Evolutionary conservation across 2,888 invertebrate species (phyloP).

Genomic region (Tetramorium bicarinatum): DNA sequence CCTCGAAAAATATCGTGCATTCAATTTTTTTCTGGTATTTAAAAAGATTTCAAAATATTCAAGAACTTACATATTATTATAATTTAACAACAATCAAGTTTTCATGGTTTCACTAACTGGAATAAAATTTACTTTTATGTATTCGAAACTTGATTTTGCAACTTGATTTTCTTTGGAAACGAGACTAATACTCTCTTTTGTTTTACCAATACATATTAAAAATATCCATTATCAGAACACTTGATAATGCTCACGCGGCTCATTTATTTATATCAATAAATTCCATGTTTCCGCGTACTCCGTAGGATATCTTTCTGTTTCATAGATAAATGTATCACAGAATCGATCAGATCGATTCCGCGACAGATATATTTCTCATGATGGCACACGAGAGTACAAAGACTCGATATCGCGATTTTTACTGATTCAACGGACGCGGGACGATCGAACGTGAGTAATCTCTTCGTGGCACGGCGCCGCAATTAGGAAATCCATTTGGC

Average conservation of each 20-base stretch:
- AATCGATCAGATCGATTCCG: constrained; percentile 30
- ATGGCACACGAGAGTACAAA: constrained; percentile 13
- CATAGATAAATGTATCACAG: neutral
- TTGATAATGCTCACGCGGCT: neutral
- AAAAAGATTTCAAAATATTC: neutral
- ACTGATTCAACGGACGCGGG: constrained; percentile 63
- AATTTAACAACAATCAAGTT: neutral
- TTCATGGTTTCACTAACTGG: neutral
- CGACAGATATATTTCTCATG: constrained; percentile 32
- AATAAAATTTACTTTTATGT: neutral
- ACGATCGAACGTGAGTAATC: constrained; percentile 83
- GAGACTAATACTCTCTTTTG: neutral
- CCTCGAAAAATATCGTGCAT: neutral
- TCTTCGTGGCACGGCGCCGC: constrained; percentile 79
- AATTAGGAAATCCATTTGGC: constrained; percentile 86
- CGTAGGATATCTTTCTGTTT: neutral
- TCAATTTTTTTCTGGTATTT: neutral
- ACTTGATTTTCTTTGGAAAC: neutral
- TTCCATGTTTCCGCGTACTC: neutral
- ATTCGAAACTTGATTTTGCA: neutral
- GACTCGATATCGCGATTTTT: constrained; percentile 61
- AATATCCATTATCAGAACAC: neutral
- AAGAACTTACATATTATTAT: too few relatives aligned
- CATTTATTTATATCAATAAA: neutral
- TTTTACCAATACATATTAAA: neutral